phyloP scores from a whole-genome alignment of 2,797 vertebrate species.

The Paguma larvata region DNA sequence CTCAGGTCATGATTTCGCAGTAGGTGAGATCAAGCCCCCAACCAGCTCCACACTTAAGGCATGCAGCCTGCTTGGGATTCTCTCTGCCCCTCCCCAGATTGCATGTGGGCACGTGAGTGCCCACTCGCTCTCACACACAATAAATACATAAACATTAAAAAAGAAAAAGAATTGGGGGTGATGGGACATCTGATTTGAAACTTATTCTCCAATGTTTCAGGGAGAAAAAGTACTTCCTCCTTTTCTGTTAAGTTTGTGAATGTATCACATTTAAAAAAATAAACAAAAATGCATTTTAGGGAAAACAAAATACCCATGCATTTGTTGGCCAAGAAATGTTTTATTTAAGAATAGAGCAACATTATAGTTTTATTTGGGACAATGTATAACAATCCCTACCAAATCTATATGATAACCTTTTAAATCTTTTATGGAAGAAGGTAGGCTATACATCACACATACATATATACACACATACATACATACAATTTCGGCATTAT shows the following conservation, averaged over 20 bases:
- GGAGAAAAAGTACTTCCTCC: neutral
- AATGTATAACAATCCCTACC: neutral
- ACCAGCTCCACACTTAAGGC: no score
- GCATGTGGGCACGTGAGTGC: no score
- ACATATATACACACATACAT: neutral
- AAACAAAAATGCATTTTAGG: neutral
- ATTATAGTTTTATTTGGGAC: neutral
- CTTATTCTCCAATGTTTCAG: neutral
- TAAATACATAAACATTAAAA: no score
- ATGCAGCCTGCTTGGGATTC: no score
- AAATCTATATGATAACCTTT: slow-evolving; percentile 7
- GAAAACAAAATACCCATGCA: neutral
- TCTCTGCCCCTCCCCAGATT: no score
- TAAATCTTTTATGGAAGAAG: slow-evolving; percentile 14
- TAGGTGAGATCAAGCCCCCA: no score
- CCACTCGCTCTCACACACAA: no score
- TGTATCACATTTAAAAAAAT: neutral
- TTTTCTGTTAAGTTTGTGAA: neutral
- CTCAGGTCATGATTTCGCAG: no score
- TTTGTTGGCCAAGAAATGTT: neutral
- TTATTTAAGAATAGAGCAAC: slow-evolving; percentile 16
- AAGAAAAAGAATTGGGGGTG: neutral
- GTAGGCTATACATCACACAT: neutral
- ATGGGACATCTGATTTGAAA: neutral
- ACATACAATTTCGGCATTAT: neutral